Base-by-base conservation (phyloP, 2,113 vertebrate species). In the Paraplagusia blochii region DNA sequence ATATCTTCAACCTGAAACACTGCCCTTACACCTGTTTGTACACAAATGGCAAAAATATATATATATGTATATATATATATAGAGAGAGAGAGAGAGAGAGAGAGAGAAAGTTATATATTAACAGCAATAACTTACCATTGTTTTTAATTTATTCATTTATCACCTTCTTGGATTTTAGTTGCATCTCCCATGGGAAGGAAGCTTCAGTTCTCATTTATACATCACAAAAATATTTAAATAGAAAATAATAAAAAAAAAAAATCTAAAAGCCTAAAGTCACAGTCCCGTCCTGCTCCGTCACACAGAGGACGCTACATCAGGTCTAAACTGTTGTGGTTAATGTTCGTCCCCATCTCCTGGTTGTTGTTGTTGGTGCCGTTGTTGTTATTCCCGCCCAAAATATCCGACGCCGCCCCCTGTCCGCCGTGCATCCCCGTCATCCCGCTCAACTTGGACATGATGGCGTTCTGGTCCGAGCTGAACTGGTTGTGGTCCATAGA, bases 371-470 rank as follows among this genome's bases (percentile, higher is more conserved):
- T 94, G 68, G 90, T 91, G 29, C 16, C 47, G 46, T 44, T 56
- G 53, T 69, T 82, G 12, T 69, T 85, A 58, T 81, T 85, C 47
- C 93, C 90, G 66, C 92, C 85, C 84, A 97, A 86, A 79, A 95
- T 92, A 88, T 98, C 94, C 11, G 81, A 45, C 88, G 92, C 93
- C 14, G 89, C 89, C 74, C 91, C 89, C 72, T 92, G 93, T 79
- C 93, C 93, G 53, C 93, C 88, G 59, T 97, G 95, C 88, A 98
- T 92, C 62, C 91, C 90, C 44, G 93, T 89, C 92, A 97, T 93
- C 81, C 94, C 92, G 1, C 94, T 91, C 38, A 96, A 90, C 88
- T 98, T 94, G 71, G 96, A 97, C 81, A 98, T 92, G 90, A 98
- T 95, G 58, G 93, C 86, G 78, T 86, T 90, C 81, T 89, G 90